Evolutionary conservation across 2,797 vertebrate species (phyloP), one percentile per base, ranked within the genome.

Genomic region (Galago senegalensis): DNA sequence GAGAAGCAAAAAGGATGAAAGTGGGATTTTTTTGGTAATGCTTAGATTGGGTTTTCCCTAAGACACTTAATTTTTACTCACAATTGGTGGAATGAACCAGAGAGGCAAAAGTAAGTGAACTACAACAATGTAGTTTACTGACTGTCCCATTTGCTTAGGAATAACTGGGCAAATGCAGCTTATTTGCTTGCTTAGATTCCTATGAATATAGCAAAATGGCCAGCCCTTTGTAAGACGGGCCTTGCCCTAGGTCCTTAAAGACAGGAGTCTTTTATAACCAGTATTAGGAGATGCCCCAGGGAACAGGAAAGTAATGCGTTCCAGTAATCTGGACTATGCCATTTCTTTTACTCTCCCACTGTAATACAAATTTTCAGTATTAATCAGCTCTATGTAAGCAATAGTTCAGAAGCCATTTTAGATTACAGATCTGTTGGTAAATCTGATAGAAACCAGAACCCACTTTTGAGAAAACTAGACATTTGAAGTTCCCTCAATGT

Each of bases 21-120:
- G 31, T 93, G 80, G 37, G 60, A 34, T 69, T 93, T 96, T 94
- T 25, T 90, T 61, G 88, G 86, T 73, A 92, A 86, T 85, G 58
- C 49, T 93, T 89, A 81, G 23, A 69, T 84, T 61, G 72, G 77
- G 40, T 88, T 92, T 95, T 56, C 67, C 92, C 77, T 49, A 46
- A 92, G 31, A 90, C 31, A 56, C 12, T 83, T 77, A 69, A 72
- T 93, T 94, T 23, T 80, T 20, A 17, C 43, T 46, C 23, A 92
- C 27, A 65, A 23, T 84, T 96, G 61, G 60, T 89, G 11, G 58
- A 91, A 97, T 87, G 93, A 91, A 63, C 70, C 60, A 96, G 89
- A 95, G 53, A 95, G 37, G 34, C 70, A 82, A 93, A n/a, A 94
- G 72, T 79, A 95, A 83, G 53, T 82, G 53, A 90, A 29, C 61